Evolutionary conservation across 2,113 vertebrate genomes (phyloP).

Genomic region (Arenaria interpres): DNA sequence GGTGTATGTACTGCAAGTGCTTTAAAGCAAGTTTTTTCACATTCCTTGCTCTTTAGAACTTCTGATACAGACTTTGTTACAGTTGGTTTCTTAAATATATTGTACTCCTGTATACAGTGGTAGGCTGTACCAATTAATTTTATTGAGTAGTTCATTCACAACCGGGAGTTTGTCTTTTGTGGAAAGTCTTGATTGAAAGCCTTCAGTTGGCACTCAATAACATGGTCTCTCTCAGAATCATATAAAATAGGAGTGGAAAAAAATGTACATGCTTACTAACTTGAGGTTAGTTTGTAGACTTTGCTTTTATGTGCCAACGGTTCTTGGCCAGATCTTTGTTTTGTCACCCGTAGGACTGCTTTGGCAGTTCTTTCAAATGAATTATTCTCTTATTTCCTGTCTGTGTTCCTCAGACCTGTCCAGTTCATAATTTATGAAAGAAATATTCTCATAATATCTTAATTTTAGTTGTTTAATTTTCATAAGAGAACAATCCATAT

Average conservation of each 20-base stretch:
- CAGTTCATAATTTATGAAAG: not conserved
- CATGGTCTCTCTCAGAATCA: not conserved
- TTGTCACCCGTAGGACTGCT: not conserved
- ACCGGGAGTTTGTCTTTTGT: not conserved
- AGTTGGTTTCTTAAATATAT: not conserved
- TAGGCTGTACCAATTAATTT: not conserved
- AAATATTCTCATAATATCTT: not conserved
- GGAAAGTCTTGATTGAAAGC: not conserved
- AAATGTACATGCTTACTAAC: rapidly evolving
- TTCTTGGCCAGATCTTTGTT: not conserved
- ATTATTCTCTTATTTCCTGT: not conserved
- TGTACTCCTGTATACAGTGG: not conserved
- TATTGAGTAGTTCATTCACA: not conserved
- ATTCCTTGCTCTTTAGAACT: slow-evolving; percentile 10
- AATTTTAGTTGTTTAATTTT: not conserved
- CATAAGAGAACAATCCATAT: not conserved
- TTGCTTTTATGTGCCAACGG: not conserved
- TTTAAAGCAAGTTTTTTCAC: slow-evolving; percentile 38
- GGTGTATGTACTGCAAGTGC: not conserved
- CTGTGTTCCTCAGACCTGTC: not conserved
- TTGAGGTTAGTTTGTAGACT: not conserved
- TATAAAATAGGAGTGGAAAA: not conserved
- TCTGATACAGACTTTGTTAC: not conserved
- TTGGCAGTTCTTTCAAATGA: not conserved
- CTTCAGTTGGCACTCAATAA: not conserved